These are phyloP conservation scores for Ectobius pallidus DNA, from an alignment of 2,888 invertebrate genomes.

Conservation along the genomic window DNA sequence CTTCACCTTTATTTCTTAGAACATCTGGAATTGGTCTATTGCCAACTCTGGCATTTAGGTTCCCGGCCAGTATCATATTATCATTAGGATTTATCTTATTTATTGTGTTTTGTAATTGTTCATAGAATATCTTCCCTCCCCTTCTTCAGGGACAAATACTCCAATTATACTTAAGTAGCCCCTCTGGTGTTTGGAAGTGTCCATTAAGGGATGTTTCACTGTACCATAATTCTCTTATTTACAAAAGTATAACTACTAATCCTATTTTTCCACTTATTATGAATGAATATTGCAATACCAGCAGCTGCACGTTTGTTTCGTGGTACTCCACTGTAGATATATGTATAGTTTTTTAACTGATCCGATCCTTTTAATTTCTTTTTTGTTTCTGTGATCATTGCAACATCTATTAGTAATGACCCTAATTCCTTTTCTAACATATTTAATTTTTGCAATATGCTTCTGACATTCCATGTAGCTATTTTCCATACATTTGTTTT, in stretches of 20 bases:
- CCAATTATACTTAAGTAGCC: too few species aligned
- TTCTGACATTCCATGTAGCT: background rate
- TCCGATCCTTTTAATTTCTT: background rate
- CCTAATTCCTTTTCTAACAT: background rate
- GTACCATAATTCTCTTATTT: too few species aligned
- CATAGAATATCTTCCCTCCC: too few species aligned
- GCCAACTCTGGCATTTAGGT: too few species aligned
- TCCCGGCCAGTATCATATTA: too few species aligned
- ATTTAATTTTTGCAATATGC: background rate
- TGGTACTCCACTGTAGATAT: background rate
- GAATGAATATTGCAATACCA: background rate
- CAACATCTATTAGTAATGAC: background rate
- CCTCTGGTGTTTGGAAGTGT: too few species aligned
- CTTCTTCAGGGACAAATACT: too few species aligned
- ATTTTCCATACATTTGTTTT: background rate
- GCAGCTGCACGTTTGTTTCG: background rate
- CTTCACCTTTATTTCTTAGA: background rate
- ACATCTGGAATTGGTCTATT: background rate
- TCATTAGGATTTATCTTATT: too few species aligned
- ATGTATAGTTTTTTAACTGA: background rate
- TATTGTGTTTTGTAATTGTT: too few species aligned
- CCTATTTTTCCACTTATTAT: too few species aligned
- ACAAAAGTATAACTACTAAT: too few species aligned
- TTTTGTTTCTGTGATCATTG: background rate
- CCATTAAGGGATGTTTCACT: too few species aligned